Conservation (phyloP, 2,113 vertebrate species). For the Poeciliopsis occidentalis region DNA sequence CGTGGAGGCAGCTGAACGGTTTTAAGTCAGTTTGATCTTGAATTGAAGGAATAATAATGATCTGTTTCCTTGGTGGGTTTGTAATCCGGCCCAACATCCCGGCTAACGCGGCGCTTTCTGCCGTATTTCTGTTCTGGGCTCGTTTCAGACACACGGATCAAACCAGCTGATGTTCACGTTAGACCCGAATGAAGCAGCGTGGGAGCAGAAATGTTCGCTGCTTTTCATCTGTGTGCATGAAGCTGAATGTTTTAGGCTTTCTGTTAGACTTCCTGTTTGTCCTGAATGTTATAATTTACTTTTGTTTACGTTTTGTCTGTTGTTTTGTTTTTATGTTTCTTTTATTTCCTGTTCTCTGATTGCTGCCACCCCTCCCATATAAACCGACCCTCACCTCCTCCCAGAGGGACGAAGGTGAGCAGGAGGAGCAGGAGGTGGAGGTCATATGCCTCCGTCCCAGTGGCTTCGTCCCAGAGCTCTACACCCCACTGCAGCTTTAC, state of each 20-base stretch:
- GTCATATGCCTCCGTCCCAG: conserved; percentile 69
- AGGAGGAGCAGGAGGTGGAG: conserved; percentile 52
- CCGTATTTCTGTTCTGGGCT: no score
- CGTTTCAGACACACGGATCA: background rate
- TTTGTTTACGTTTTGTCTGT: conserved; percentile 35
- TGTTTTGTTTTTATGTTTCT: conserved; percentile 60
- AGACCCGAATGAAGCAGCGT: no score
- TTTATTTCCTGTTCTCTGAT: conserved; percentile 50
- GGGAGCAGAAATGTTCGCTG: background rate
- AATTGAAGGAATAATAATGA: no score
- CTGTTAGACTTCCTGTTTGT: background rate
- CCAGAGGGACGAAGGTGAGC: conserved; percentile 62
- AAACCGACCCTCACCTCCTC: conserved; percentile 35
- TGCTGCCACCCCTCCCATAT: conserved; percentile 23
- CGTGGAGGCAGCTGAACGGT: no score
- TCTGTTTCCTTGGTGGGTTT: no score
- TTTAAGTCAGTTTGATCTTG: no score
- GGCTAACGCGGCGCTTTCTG: no score
- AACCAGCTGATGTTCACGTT: background rate
- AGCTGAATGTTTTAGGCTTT: background rate
- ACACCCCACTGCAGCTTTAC: conserved; percentile 76
- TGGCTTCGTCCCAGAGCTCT: conserved; percentile 74
- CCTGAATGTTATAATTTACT: conserved; percentile 13
- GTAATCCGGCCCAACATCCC: no score
- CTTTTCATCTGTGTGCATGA: conserved; percentile 23